Evolutionary conservation across 2,888 invertebrate species (phyloP), one percentile per base, ranked within the genome.

Genomic region (Cerastis leucographa): DNA sequence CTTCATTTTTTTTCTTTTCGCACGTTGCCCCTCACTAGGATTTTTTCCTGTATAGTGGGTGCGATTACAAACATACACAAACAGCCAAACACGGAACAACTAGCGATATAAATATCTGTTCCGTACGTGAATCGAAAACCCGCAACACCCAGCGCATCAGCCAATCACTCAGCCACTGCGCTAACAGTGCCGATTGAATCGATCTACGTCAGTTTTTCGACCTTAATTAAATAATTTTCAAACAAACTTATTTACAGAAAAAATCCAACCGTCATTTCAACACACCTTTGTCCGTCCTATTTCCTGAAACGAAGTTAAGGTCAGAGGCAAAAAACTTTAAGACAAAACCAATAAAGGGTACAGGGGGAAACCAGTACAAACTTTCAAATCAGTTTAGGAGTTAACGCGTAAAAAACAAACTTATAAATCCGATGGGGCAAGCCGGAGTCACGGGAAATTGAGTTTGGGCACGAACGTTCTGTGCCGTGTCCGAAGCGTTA

Each of bases 351-450:
- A 88, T 88, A 87, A 83, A 74, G 74, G 74, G 75, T 77, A 78
- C 71, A 71, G 40, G 68, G 76, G 73, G 73, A 61, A 76, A 79
- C 65, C 80, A 72, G 76, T 72, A 71, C 71, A 73, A 88, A 88
- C 76, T 88, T 87, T 78, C 81, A 85, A 89, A 88, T 85, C 88
- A 85, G 85, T 87, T 88, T 88, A 84, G 78, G 88, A 85, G 87
- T 87, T 85, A 85, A 88, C 81, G 86, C 81, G 87, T 86, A 85
- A 88, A 88, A 88, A 88, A 85, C 85, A 85, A 87, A 88, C 86
- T 88, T 88, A 80, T 87, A 86, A 86, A 83, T 84, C 86, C 78
- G 76, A 46, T 72, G 73, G 74, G 81, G 76, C 66, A 46, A 66
- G 61, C 67, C 59, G 74, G 71, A 76, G 79, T 85, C 78, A 81